Conservation (phyloP, 2,113 vertebrate species). For the Cavia porcellus region DNA sequence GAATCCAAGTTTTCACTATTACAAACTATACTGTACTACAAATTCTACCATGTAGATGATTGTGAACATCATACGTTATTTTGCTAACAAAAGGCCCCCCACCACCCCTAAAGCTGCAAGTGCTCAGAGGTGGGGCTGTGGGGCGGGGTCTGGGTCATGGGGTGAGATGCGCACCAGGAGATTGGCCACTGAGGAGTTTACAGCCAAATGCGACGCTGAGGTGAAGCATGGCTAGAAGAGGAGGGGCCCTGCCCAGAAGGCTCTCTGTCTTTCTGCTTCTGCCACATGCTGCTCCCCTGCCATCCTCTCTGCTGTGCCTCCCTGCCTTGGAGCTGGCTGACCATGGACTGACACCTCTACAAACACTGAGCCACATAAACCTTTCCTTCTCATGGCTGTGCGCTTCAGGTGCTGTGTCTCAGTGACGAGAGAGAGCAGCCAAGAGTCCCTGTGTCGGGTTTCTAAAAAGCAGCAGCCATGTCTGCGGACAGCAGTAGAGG, state of each 20-base stretch:
- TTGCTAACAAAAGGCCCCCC: neutral
- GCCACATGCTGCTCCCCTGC: neutral
- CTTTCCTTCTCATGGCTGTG: neutral
- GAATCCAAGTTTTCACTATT: neutral
- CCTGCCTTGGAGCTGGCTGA: neutral
- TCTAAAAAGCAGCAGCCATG: neutral
- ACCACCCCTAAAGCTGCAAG: neutral
- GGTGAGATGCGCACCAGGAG: neutral
- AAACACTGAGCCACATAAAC: neutral
- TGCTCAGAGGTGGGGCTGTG: neutral
- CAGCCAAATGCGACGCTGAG: neutral
- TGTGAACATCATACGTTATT: neutral
- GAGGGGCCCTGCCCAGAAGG: neutral
- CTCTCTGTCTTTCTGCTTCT: neutral
- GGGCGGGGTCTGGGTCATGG: neutral
- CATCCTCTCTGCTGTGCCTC: neutral
- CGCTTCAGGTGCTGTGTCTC: neutral
- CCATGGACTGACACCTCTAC: neutral
- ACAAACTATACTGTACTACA: neutral
- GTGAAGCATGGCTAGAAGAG: neutral
- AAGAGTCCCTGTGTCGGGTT: neutral
- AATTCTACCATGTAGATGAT: neutral
- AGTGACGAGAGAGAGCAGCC: neutral
- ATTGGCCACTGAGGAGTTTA: neutral
- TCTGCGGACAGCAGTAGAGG: fast-evolving